Conservation (phyloP, 2,888 invertebrate genomes). For the Cephonodes hylas region DNA sequence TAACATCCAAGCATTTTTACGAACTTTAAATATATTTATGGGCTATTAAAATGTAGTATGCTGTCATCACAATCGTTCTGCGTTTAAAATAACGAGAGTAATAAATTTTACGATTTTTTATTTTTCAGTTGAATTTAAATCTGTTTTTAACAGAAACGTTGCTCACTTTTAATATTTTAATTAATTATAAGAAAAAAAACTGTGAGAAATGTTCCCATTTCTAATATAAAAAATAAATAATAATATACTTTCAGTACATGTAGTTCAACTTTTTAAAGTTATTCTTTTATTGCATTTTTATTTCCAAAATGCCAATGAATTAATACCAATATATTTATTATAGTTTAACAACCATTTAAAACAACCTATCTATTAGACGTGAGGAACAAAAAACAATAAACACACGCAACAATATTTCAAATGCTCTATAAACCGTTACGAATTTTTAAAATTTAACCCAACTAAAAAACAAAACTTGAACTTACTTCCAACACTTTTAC, state of each 20-base stretch:
- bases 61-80: neutral
- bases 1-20: neutral
- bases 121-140: neutral
- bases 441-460: neutral
- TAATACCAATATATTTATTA: no score
- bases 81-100: neutral
- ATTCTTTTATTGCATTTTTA: no score
- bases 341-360: no score
- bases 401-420: neutral
- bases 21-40: neutral
- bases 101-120: neutral
- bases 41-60: neutral
- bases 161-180: no score
- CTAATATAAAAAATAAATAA: no score
- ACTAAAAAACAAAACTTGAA: conserved; percentile 32
- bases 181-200: neutral
- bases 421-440: neutral
- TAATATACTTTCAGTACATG: no score
- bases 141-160: no score
- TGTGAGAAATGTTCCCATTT: neutral
- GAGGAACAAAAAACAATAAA: neutral
- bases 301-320: neutral
- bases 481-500: conserved; percentile 36
- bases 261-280: no score
- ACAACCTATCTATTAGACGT: neutral